Conservation (phyloP, 2,797 vertebrate genomes). For the Clarias platycephalus region DNA sequence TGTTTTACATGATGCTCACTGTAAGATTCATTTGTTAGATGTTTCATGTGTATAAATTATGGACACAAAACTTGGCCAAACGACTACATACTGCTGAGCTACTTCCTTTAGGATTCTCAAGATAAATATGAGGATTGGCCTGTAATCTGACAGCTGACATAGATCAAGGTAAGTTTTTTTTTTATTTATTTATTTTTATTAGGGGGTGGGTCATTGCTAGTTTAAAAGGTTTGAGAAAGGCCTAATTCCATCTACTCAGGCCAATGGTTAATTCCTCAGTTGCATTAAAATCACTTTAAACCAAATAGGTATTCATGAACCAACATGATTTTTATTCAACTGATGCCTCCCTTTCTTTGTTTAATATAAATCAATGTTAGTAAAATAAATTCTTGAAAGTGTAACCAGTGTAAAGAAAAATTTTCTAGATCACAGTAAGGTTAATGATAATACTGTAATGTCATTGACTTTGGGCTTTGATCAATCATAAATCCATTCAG, state of each 20-base stretch:
- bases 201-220: background rate
- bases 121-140: background rate
- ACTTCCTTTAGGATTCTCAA: background rate
- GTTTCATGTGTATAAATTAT: background rate
- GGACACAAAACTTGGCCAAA: background rate
- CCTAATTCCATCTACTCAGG: background rate
- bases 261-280: background rate
- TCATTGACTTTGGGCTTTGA: no score
- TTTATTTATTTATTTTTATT: no score
- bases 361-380: background rate
- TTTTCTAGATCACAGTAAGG: no score
- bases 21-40: background rate
- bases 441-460: no score
- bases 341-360: background rate
- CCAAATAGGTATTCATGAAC: no score
- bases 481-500: background rate
- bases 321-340: no score
- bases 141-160: background rate
- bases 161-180: background rate
- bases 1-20: background rate
- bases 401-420: background rate
- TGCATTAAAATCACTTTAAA: background rate
- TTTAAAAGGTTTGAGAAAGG: background rate
- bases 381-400: background rate
- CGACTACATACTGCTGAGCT: background rate